Evolutionary conservation across 2,797 vertebrate genomes (phyloP).

Genomic region (Catostomus latipinnis): DNA sequence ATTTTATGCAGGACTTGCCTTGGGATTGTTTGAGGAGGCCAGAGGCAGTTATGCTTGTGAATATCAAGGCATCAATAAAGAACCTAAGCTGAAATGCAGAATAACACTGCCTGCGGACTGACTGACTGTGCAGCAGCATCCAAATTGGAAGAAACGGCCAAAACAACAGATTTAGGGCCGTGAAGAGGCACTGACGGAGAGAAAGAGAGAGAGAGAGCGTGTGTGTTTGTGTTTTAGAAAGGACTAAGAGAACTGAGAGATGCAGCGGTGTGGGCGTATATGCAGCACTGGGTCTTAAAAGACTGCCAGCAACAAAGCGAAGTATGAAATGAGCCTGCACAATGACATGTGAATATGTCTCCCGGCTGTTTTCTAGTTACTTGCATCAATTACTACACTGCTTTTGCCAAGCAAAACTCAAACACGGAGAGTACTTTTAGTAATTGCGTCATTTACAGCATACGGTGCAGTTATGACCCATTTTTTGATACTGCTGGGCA

Average conservation of each 20-base stretch:
- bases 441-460: neutral
- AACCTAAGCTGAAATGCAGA: constrained; percentile 3
- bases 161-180: constrained; percentile 28
- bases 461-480: neutral
- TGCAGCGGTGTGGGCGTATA: constrained; percentile 57
- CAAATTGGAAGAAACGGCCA: constrained; percentile 43
- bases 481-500: neutral
- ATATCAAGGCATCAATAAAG: constrained; percentile 21
- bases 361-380: constrained; percentile 41
- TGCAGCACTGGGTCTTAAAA: constrained; percentile 53
- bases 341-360: constrained; percentile 47
- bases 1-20: constrained; percentile 36
- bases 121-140: constrained; percentile 33
- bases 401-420: constrained; percentile 22
- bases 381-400: constrained; percentile 35
- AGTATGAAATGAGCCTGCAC: constrained; percentile 50
- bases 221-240: constrained; percentile 21
- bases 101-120: constrained; percentile 26
- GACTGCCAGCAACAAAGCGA: constrained; percentile 59
- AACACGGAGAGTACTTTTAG: constrained; percentile 19
- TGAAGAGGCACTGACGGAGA: constrained; percentile 41
- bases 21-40: constrained; percentile 41
- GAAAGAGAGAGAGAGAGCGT: constrained; percentile 23
- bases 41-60: constrained; percentile 24
- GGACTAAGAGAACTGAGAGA: constrained; percentile 38